These are phyloP conservation scores for Malurus splendens DNA, from an alignment of 2,797 vertebrate species.

Conservation along the genomic window DNA sequence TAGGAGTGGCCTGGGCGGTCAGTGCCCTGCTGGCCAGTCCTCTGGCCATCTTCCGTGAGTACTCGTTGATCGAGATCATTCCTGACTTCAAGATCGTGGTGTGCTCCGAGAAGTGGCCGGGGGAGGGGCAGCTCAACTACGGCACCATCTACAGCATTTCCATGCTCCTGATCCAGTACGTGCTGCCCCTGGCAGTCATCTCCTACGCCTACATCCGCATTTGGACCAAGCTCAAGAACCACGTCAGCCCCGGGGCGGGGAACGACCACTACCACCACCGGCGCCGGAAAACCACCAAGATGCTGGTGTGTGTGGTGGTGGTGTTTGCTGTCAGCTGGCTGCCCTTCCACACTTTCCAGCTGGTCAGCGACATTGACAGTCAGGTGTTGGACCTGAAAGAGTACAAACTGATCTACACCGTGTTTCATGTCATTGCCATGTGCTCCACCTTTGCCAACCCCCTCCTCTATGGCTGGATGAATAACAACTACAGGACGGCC, in stretches of 20 bases:
- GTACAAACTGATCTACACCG: conserved; percentile 90
- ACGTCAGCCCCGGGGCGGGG: conserved; percentile 70
- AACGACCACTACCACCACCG: conserved; percentile 77
- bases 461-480: conserved; percentile 97
- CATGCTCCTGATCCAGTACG: conserved; percentile 86
- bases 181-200: conserved; percentile 85
- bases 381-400: conserved; percentile 83
- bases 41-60: conserved; percentile 92
- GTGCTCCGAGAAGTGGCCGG: conserved; percentile 91
- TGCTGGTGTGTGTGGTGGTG: conserved; percentile 90
- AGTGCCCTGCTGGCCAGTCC: conserved; percentile 91
- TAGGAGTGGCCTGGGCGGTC: conserved; percentile 84
- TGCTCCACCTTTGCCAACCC: conserved; percentile 93
- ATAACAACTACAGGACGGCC: conserved; percentile 88
- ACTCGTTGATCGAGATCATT: conserved; percentile 79
- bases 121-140: conserved; percentile 74
- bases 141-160: conserved; percentile 87
- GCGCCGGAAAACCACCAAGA: conserved; percentile 88
- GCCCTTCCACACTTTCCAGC: conserved; percentile 90
- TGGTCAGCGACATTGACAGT: conserved; percentile 89
- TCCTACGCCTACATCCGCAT: conserved; percentile 86
- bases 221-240: conserved; percentile 88
- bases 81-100: conserved; percentile 81
- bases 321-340: conserved; percentile 93
- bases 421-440: conserved; percentile 91